Conservation (phyloP, 37 sponge, comb jelly and placozoan species). For the Tethya wilhelma region DNA sequence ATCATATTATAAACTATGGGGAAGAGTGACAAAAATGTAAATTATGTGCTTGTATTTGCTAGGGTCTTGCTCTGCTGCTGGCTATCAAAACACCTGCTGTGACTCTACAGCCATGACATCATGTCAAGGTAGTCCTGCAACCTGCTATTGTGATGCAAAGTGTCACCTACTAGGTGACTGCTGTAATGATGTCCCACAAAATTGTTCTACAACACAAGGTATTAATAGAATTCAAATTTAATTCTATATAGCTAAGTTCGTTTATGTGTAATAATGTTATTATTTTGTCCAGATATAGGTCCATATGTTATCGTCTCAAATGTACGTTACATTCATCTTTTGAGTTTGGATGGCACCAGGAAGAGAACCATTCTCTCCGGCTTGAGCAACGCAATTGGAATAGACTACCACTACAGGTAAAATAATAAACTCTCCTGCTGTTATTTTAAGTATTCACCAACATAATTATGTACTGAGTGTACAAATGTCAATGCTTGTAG, state of each 20-base stretch:
- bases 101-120: neutral
- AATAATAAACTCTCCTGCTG: neutral
- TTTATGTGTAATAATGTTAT: neutral
- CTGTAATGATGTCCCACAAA: neutral
- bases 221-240: neutral
- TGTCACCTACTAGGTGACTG: neutral
- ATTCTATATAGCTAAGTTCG: neutral
- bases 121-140: neutral
- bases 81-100: neutral
- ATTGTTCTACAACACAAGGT: neutral
- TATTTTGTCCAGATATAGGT: neutral
- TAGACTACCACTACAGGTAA: neutral
- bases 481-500: neutral
- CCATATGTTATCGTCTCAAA: neutral
- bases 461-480: neutral
- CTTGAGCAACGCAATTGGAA: neutral
- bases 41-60: neutral
- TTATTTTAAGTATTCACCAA: too few relatives aligned
- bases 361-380: neutral
- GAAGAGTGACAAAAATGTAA: neutral
- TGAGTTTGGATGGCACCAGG: neutral
- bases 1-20: too few relatives aligned
- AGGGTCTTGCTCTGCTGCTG: neutral
- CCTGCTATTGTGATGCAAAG: neutral
- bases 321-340: neutral